These are phyloP conservation scores for Rhopalosiphum maidis DNA, from an alignment of 1,140 invertebrate species.

Conservation along the genomic window DNA sequence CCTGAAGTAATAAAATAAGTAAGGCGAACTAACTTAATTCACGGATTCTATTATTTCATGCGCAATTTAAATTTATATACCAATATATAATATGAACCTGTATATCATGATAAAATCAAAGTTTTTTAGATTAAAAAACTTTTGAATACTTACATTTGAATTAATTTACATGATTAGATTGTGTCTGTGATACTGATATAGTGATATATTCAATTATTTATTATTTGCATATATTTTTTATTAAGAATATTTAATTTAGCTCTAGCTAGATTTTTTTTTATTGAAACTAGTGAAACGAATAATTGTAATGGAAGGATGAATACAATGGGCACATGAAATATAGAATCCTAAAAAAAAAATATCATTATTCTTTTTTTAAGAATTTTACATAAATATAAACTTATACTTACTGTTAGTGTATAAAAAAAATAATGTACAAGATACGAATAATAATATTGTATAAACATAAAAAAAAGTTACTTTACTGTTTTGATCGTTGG, in stretches of 20 bases:
- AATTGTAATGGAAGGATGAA: background rate
- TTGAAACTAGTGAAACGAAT: background rate
- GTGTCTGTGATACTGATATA: background rate
- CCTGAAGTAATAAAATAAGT: background rate
- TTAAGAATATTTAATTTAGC: background rate
- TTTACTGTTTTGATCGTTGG: background rate
- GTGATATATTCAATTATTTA: background rate
- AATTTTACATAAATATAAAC: background rate
- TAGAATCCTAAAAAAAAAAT: background rate
- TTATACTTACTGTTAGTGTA: background rate
- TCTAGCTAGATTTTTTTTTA: background rate
- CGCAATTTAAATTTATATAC: background rate
- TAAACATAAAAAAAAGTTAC: background rate
- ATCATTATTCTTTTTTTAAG: background rate
- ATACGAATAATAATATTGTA: background rate
- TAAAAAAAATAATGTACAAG: background rate
- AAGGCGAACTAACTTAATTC: background rate
- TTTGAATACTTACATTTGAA: background rate
- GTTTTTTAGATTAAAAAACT: background rate
- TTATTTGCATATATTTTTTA: background rate
- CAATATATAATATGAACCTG: background rate
- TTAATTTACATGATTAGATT: background rate
- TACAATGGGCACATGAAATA: background rate
- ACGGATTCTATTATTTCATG: background rate
- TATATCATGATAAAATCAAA: background rate